Evolutionary conservation across 2,113 vertebrate species (phyloP).

Genomic region (Sander vitreus): DNA sequence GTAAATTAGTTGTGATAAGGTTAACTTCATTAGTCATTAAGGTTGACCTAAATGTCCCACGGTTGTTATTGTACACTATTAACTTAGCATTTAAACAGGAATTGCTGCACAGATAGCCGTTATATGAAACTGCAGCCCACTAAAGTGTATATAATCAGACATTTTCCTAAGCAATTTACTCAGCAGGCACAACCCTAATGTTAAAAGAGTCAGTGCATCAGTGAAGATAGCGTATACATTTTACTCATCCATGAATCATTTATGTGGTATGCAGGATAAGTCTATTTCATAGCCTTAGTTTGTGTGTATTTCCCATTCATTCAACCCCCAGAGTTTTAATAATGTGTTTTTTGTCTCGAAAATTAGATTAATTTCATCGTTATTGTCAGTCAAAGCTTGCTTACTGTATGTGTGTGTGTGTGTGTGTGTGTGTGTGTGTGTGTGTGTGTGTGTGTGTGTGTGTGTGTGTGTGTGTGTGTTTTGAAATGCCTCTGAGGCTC

Average conservation of each 20-base stretch:
- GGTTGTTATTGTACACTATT: background rate
- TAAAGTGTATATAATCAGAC: background rate
- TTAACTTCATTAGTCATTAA: constrained; percentile 1
- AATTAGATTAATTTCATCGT: constrained; percentile 42
- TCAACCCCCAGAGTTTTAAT: constrained; percentile 35
- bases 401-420: constrained; percentile 19
- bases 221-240: constrained; percentile 1
- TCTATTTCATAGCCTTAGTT: constrained; percentile 15
- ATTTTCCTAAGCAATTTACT: background rate
- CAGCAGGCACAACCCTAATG: background rate
- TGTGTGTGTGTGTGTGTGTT: constrained; percentile 6
- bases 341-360: constrained; percentile 35
- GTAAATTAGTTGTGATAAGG: background rate
- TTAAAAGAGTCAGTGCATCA: constrained; percentile 21
- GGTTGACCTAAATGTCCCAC: background rate
- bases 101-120: background rate
- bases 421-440: background rate
- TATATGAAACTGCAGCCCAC: background rate
- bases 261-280: constrained; percentile 7
- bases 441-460: constrained; percentile 10
- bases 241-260: constrained; percentile 50
- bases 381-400: constrained; percentile 32
- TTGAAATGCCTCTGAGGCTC: constrained; percentile 13
- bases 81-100: background rate
- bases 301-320: background rate